Base-by-base conservation (phyloP, 1,140 invertebrate species). In the Ericerus pela region DNA sequence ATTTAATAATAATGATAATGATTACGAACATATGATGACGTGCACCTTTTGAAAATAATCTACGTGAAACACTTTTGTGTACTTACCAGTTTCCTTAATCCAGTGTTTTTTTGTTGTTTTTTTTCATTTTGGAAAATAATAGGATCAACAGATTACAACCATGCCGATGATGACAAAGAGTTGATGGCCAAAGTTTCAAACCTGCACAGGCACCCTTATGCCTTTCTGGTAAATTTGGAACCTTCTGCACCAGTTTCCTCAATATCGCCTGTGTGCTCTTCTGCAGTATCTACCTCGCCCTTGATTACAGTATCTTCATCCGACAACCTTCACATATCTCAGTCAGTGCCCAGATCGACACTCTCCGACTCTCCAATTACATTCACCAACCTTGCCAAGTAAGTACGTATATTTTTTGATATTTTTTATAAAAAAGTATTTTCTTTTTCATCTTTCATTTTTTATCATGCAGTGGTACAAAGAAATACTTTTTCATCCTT, bases 81-180 rank as follows among this genome's bases (percentile, higher is more conserved):
- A n/a, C n/a, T n/a, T n/a, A n/a, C n/a, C n/a, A n/a, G n/a, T n/a
- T n/a, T n/a, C n/a, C n/a, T n/a, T n/a, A n/a, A n/a, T n/a, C n/a
- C n/a, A n/a, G n/a, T n/a, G n/a, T n/a, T n/a, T n/a, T n/a, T n/a
- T n/a, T n/a, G n/a, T n/a, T n/a, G n/a, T n/a, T n/a, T n/a, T n/a
- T n/a, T n/a, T n/a, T n/a, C n/a, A n/a, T n/a, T n/a, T n/a, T n/a
- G n/a, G n/a, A n/a, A n/a, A n/a, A n/a, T n/a, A n/a, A n/a, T n/a
- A n/a, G n/a, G n/a, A n/a, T n/a, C n/a, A n/a, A n/a, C 20, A 20
- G 41, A 47, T 47, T 47, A 47, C 41, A 47, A 20, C 26, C 41
- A 47, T 12, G 10, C 41, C 4, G 2, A 8, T 8, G 41, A 47
- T 24, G 41, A 47, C 26, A 47, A 47, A 47, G 41, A 47, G 26